phyloP scores from a whole-genome alignment of 2,888 invertebrate genomes.

The Caenorhabditis drosophilae region DNA sequence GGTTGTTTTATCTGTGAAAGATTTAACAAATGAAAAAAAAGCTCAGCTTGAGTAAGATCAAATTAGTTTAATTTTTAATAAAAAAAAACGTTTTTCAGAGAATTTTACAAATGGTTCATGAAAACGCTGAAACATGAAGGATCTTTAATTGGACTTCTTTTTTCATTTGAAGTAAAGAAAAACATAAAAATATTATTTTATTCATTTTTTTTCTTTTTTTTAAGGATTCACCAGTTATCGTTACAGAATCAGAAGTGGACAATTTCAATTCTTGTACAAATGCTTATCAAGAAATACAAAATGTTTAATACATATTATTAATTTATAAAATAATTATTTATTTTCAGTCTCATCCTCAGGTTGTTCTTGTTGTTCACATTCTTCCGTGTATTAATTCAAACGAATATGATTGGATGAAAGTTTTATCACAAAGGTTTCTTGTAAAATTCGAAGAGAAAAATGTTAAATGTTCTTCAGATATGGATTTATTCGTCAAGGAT shows the following conservation, averaged over 20 bases:
- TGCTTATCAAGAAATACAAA: slow-evolving; percentile 28
- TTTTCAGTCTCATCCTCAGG: slow-evolving; percentile 46
- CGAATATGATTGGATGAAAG: slow-evolving; percentile 63
- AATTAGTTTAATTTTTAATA: background rate
- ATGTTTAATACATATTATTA: slow-evolving; percentile 1
- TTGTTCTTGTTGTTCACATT: slow-evolving; percentile 60
- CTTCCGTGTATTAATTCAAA: slow-evolving; percentile 53
- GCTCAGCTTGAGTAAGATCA: slow-evolving; percentile 12
- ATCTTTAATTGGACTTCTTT: slow-evolving; percentile 26
- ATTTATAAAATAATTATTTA: background rate
- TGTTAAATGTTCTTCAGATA: slow-evolving; percentile 18
- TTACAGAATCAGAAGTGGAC: slow-evolving; percentile 10
- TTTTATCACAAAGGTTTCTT: slow-evolving; percentile 28
- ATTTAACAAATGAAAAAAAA: slow-evolving; percentile 14
- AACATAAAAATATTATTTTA: too few relatives aligned
- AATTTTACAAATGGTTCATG: slow-evolving; percentile 35
- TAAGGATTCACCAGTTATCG: slow-evolving; percentile 12
- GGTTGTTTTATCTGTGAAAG: slow-evolving; percentile 17
- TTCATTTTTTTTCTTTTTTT: background rate
- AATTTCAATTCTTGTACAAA: slow-evolving; percentile 30
- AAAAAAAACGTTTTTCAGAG: slow-evolving; percentile 10
- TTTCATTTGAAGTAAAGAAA: slow-evolving; percentile 41
- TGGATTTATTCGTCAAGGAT: slow-evolving; percentile 61
- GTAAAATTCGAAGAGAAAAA: too few relatives aligned
- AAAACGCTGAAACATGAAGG: slow-evolving; percentile 21